phyloP scores from a whole-genome alignment of 2,888 invertebrate genomes.

The Auanema freiburgensis region DNA sequence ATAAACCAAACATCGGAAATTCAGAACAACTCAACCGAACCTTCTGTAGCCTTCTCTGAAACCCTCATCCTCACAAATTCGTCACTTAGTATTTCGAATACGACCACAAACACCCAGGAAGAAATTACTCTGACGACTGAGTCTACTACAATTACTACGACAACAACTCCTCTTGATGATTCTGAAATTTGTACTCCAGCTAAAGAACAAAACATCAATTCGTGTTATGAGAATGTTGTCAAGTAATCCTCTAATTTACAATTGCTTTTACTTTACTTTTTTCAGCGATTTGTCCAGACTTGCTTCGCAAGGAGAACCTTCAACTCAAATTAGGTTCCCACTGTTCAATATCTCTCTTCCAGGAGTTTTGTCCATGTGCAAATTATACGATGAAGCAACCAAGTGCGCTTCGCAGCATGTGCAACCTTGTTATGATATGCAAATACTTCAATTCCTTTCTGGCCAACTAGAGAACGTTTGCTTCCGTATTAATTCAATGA shows the following conservation, averaged over 20 bases:
- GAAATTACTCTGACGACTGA: not conserved
- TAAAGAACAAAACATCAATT: constrained; percentile 2
- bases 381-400: constrained; percentile 13
- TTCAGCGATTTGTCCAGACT: constrained; percentile 9
- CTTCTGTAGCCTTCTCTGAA: not conserved
- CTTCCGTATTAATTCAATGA: constrained; percentile 21
- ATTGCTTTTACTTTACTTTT: too few relatives aligned
- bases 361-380: constrained; percentile 13
- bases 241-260: too few relatives aligned
- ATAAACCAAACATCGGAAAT: not conserved
- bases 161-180: not conserved
- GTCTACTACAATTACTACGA: not conserved
- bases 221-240: not conserved
- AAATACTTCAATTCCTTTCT: constrained; percentile 13
- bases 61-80: not conserved
- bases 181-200: not conserved
- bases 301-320: not conserved
- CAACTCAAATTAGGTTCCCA: constrained; percentile 12
- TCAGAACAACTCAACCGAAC: not conserved
- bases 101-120: constrained; percentile 5
- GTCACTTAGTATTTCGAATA: not conserved
- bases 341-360: constrained; percentile 1
- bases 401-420: constrained; percentile 15
- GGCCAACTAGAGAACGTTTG: constrained; percentile 15
- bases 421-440: constrained; percentile 8